A percentile compares a stretch with the other conserved stretches of the same genome.
Conservation (phyloP, 2,113 vertebrate genomes). For the Phylloscopus trochiloides region DNA sequence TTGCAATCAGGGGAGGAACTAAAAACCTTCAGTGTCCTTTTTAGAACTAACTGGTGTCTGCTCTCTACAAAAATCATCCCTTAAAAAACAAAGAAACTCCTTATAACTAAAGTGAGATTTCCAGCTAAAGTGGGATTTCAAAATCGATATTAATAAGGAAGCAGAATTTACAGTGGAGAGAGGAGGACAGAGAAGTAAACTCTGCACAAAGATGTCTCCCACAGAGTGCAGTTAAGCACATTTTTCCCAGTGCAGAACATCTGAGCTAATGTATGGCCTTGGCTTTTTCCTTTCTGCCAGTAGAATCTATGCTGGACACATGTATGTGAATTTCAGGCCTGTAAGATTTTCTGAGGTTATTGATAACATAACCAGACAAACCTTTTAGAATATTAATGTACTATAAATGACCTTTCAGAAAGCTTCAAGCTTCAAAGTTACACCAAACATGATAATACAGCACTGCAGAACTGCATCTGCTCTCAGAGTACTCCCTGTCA, state of each 20-base stretch:
- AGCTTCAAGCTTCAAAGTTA: neutral
- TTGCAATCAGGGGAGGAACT: neutral
- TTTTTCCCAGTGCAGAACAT: neutral
- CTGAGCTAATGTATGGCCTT: neutral
- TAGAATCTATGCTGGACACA: neutral
- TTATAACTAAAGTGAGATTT: neutral
- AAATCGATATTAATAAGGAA: neutral
- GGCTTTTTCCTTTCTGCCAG: neutral
- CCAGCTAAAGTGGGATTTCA: neutral
- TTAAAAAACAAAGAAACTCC: neutral
- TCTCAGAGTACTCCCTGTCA: neutral
- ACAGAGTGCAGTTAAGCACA: neutral
- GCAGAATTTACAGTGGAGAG: neutral
- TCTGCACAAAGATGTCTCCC: neutral
- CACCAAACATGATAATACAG: neutral
- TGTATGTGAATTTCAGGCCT: neutral
- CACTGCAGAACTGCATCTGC: neutral
- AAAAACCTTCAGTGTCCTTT: neutral
- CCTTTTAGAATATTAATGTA: neutral
- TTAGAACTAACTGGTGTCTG: neutral
- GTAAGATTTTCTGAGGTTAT: neutral
- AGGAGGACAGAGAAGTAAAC: neutral
- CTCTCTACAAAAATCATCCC: neutral
- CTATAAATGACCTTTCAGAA: neutral
- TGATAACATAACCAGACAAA: neutral